Evolutionary conservation across 30 jellyfish, hydroid and myxozoan species (phyloP).

Genomic region (Pelagia noctiluca): DNA sequence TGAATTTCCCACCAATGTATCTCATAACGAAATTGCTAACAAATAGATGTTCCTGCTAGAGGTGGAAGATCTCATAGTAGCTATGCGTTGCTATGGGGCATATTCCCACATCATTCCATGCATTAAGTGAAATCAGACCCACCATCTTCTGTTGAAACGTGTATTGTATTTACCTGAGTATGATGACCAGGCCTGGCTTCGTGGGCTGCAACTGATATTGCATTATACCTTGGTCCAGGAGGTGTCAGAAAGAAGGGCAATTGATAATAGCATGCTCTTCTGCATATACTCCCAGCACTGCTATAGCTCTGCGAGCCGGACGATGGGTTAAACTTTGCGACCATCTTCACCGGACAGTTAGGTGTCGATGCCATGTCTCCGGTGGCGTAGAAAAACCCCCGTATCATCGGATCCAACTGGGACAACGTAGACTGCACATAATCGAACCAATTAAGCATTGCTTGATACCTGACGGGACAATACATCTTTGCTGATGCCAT

Average conservation of each 20-base stretch:
- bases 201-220: constrained; percentile 92
- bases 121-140: too few species aligned
- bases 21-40: too few species aligned
- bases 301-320: constrained; percentile 95
- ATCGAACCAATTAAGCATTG: constrained; percentile 93
- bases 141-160: too few species aligned
- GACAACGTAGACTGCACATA: constrained; percentile 70
- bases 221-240: constrained; percentile 90
- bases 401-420: constrained; percentile 76
- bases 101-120: too few species aligned
- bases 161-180: constrained; percentile 89
- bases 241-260: constrained; percentile 87
- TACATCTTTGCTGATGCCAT: constrained; percentile 80
- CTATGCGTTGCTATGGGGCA: too few species aligned
- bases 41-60: too few species aligned
- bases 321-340: constrained; percentile 94
- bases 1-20: too few species aligned
- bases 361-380: constrained; percentile 88
- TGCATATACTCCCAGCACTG: constrained; percentile 80
- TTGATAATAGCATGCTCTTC: constrained; percentile 72
- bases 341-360: constrained; percentile 89
- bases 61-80: too few species aligned
- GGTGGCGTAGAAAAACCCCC: constrained; percentile 69
- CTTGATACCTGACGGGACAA: constrained; percentile 91
- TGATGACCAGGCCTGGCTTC: constrained; percentile 99